Evolutionary conservation across 2,797 vertebrate genomes (phyloP).

Genomic region (Xenopus petersii): DNA sequence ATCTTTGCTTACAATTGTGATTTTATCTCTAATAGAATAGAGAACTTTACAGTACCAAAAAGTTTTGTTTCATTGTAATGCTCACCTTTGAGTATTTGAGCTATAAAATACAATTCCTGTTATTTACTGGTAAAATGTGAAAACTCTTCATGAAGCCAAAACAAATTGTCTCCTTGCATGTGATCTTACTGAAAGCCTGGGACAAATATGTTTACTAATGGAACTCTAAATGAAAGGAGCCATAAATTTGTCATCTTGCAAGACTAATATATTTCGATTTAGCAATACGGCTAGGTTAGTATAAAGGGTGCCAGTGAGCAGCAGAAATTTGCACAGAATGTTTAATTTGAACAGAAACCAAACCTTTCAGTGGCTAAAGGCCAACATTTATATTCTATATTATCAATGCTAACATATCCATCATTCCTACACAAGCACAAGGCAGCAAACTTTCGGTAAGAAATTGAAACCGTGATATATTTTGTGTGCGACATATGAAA

Average conservation of each 20-base stretch:
- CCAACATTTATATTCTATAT: slow-evolving; percentile 59
- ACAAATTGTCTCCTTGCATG: slow-evolving; percentile 44
- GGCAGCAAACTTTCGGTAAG: slow-evolving; percentile 52
- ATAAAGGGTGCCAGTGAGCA: slow-evolving; percentile 36
- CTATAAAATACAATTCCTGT: slow-evolving; percentile 43
- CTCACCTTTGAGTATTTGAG: slow-evolving; percentile 21
- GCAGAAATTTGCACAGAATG: slow-evolving; percentile 48
- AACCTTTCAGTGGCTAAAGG: slow-evolving; percentile 57
- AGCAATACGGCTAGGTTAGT: slow-evolving; percentile 39
- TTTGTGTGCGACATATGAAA: slow-evolving; percentile 55
- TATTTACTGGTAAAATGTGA: slow-evolving; percentile 49
- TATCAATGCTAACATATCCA: slow-evolving; percentile 57
- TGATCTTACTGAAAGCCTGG: slow-evolving; percentile 45
- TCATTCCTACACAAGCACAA: slow-evolving; percentile 56
- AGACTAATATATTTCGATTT: slow-evolving; percentile 49
- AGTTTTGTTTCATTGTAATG: slow-evolving; percentile 35
- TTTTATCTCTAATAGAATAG: not conserved
- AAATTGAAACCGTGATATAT: slow-evolving; percentile 62
- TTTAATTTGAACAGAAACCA: slow-evolving; percentile 53
- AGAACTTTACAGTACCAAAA: slow-evolving; percentile 13
- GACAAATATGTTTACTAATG: slow-evolving; percentile 50
- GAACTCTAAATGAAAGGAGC: slow-evolving; percentile 45
- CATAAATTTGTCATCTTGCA: slow-evolving; percentile 45
- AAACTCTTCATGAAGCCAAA: slow-evolving; percentile 45
- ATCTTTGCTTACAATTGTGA: too few relatives aligned